Evolutionary conservation across 92 coral and sea anemone species (phyloP).

Genomic region (Heteractis magnifica): DNA sequence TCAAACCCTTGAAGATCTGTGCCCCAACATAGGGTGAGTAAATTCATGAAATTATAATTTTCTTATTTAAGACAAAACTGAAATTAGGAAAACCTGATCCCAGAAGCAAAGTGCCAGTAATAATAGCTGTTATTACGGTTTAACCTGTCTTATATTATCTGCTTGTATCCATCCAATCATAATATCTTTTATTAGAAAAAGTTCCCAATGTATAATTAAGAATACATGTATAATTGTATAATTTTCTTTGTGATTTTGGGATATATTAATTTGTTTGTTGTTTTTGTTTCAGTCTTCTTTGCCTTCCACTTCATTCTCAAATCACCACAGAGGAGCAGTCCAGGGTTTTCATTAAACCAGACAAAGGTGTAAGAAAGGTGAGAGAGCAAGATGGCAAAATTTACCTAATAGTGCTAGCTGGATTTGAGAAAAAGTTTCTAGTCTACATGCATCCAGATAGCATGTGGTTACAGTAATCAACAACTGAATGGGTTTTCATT

Average conservation of each 20-base stretch:
- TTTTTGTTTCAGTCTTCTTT: slow-evolving; percentile 50
- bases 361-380: slow-evolving; percentile 66
- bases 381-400: background rate
- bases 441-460: no score
- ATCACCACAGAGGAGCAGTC: slow-evolving; percentile 85
- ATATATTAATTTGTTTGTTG: background rate
- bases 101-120: no score
- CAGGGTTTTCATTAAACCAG: slow-evolving; percentile 64
- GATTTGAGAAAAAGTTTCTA: background rate
- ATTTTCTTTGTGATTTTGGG: background rate
- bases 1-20: slow-evolving; percentile 52
- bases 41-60: background rate
- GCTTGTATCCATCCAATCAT: no score
- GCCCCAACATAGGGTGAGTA: slow-evolving; percentile 61
- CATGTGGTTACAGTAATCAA: no score
- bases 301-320: slow-evolving; percentile 85
- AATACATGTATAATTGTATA: no score
- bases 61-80: background rate
- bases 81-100: no score
- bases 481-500: background rate
- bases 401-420: no score
- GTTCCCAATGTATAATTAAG: no score
- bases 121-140: no score
- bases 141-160: no score
- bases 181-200: no score